A percentile compares a stretch with the other conserved stretches of the same genome.
phyloP scores from a whole-genome alignment of 2,888 invertebrate species.

The Lasioglossum leucozonium region DNA sequence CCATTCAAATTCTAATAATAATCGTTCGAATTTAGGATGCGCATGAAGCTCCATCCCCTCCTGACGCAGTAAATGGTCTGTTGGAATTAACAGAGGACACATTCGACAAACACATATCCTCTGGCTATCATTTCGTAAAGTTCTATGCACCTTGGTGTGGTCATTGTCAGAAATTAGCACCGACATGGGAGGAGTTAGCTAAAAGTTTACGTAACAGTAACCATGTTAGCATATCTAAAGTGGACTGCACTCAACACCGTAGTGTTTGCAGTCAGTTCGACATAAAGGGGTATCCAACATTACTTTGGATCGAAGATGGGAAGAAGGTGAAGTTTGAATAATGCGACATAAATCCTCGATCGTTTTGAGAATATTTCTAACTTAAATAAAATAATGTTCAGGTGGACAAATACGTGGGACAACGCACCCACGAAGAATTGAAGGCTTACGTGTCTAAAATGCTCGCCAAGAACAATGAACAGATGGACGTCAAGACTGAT shows the following conservation, averaged over 20 bases:
- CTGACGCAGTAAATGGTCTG: slow-evolving; percentile 88
- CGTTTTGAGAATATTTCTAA: background rate
- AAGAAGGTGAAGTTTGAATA: slow-evolving; percentile 87
- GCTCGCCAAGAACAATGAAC: slow-evolving; percentile 85
- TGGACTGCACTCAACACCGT: slow-evolving; percentile 93
- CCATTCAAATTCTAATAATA: background rate
- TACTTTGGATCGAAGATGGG: slow-evolving; percentile 95
- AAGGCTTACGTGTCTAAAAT: slow-evolving; percentile 90
- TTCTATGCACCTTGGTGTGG: slow-evolving; percentile 97
- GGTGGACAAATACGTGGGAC: slow-evolving; percentile 91
- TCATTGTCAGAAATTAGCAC: slow-evolving; percentile 94
- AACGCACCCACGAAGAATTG: slow-evolving; percentile 89
- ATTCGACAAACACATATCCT: slow-evolving; percentile 89
- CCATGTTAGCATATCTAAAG: slow-evolving; percentile 90
- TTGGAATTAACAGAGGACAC: slow-evolving; percentile 91
- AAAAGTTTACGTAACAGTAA: slow-evolving; percentile 88
- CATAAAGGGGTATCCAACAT: slow-evolving; percentile 94
- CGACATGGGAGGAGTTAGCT: slow-evolving; percentile 93
- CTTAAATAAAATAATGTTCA: slow-evolving; percentile 75
- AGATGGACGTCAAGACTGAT: slow-evolving; percentile 75
- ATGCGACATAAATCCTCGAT: background rate
- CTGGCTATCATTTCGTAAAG: slow-evolving; percentile 94
- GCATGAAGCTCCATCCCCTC: slow-evolving; percentile 72
- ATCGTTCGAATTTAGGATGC: slow-evolving; percentile 38
- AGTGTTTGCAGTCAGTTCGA: slow-evolving; percentile 92